Evolutionary conservation across 2,113 vertebrate species (phyloP), one percentile per base, ranked within the genome.

Genomic region (Hemibagrus wyckioides): DNA sequence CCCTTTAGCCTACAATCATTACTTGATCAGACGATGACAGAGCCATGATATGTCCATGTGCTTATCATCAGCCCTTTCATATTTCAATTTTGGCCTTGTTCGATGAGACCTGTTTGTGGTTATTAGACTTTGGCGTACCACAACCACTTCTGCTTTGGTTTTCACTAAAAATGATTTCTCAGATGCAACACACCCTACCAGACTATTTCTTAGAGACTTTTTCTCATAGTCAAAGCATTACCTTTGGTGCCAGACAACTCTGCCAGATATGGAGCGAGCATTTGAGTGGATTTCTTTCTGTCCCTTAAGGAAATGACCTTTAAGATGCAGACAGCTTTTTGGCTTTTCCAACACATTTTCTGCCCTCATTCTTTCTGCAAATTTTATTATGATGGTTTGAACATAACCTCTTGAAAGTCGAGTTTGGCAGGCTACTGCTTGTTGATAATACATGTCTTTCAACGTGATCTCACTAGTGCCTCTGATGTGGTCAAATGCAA

Each of bases 401-500:
- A 41, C 33, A 57, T 81, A 41, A 81, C 30, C 52, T 52, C 79
- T 41, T 59, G 54, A 81, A 81, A 81, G 79, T 59, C 79, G 54
- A 59, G 79, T 81, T 81, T 81, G 79, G 79, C 79, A 81, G 54
- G 21, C 79, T 81, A 59, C 79, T 81, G 33, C 54, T 59, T 59
- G 54, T 59, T 81, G 79, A 59, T 81, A 28, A 21, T 63, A 33
- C 59, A 81, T 50, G 71, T 61, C 54, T 56, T 82, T 90, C n/a
- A 23, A 80, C 54, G 83, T 89, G 82, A 84, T 82, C 77, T 88
- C 85, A 87, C 71, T 76, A n/a, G 75, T 59, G 19, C 67, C 59
- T 83, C 41, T 69, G n/a, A 83, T 56, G 44, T 83, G 57, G 61
- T 85, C 28, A 75, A 85, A 81, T 59, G n/a, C 80, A 59, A 33